A percentile compares a stretch with the other conserved stretches of the same genome.
These are phyloP conservation scores for Zaprionus lineosus DNA, from an alignment of 2,888 invertebrate genomes.

Conservation along the genomic window DNA sequence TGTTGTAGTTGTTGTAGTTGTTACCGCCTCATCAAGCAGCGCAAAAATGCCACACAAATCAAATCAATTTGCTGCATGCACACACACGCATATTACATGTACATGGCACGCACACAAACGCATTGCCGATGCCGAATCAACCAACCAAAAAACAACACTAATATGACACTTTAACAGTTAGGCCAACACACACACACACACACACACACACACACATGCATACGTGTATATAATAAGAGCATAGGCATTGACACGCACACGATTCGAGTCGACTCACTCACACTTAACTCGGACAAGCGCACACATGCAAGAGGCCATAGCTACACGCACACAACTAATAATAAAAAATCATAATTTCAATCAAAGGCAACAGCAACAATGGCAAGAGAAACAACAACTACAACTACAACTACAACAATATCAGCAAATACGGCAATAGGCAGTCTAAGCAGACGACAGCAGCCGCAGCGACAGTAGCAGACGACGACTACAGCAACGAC, in stretches of 20 bases:
- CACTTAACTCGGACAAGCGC: slow-evolving; percentile 40
- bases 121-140: slow-evolving; percentile 47
- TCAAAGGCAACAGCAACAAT: slow-evolving; percentile 66
- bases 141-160: slow-evolving; percentile 75
- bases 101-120: slow-evolving; percentile 4
- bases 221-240: too few species aligned
- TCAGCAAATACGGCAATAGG: slow-evolving; percentile 10
- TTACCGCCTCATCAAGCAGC: slow-evolving; percentile 60
- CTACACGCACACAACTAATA: slow-evolving; percentile 53
- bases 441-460: slow-evolving; percentile 30
- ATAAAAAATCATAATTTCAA: slow-evolving; percentile 74
- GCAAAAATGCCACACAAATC: slow-evolving; percentile 71
- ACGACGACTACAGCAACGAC: slow-evolving; percentile 20
- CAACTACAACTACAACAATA: slow-evolving; percentile 20
- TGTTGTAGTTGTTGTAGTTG: slow-evolving; percentile 27
- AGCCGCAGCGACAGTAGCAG: slow-evolving; percentile 26
- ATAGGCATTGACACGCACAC: slow-evolving; percentile 3
- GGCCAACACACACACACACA: slow-evolving; percentile 53
- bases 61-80: slow-evolving; percentile 69
- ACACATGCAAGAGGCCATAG: too few species aligned
- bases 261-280: slow-evolving; percentile 43
- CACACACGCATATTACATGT: slow-evolving; percentile 31
- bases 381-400: slow-evolving; percentile 40
- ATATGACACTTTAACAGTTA: slow-evolving; percentile 77
- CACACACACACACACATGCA: slow-evolving; percentile 14